A percentile compares a stretch with the other conserved stretches of the same genome.
Conservation (phyloP, 2,888 invertebrate genomes). For the Clepsis dumicolana region DNA sequence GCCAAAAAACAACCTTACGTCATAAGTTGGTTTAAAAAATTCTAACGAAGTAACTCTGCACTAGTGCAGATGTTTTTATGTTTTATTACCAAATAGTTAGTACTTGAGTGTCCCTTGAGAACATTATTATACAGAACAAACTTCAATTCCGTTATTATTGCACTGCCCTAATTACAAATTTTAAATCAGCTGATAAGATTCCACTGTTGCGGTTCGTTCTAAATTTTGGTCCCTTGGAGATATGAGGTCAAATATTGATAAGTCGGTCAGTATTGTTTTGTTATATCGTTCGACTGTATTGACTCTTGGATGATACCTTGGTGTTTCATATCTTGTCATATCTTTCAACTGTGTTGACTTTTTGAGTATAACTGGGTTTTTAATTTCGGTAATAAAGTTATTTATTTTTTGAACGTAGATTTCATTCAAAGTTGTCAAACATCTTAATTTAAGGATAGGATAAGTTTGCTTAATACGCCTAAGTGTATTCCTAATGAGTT, state of each 20-base stretch:
- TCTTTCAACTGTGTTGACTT: background rate
- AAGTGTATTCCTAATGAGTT: too few relatives aligned
- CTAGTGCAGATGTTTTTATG: too few relatives aligned
- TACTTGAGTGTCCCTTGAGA: too few relatives aligned
- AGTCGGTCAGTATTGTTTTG: background rate
- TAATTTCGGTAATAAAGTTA: too few relatives aligned
- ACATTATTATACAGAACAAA: background rate
- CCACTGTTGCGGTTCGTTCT: constrained; percentile 1
- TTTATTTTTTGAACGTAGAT: too few relatives aligned
- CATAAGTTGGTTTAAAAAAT: too few relatives aligned
- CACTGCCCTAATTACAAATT: background rate
- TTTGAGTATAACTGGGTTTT: background rate
- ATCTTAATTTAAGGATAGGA: too few relatives aligned
- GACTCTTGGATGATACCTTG: background rate
- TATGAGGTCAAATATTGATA: background rate
- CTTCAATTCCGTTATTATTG: background rate
- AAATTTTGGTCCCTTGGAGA: background rate
- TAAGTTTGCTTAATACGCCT: too few relatives aligned
- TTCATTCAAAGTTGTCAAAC: too few relatives aligned
- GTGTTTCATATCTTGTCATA: background rate
- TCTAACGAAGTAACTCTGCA: too few relatives aligned
- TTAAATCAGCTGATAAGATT: background rate
- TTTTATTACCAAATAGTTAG: too few relatives aligned
- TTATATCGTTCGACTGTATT: background rate
- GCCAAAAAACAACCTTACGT: too few relatives aligned